phyloP scores from a whole-genome alignment of 2,797 vertebrate species.

The Euthynnus affinis region DNA sequence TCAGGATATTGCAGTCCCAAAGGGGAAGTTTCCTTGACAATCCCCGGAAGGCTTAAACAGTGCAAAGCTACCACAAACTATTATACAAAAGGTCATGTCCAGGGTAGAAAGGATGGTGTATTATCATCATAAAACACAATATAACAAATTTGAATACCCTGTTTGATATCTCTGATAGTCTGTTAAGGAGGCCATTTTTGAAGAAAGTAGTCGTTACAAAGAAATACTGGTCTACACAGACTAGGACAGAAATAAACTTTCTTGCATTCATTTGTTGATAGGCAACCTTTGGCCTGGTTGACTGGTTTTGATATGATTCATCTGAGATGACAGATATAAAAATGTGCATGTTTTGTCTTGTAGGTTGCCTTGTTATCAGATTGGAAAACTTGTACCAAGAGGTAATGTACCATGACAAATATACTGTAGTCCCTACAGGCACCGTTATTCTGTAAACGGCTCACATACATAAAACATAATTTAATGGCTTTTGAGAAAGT shows the following conservation, averaged over 20 bases:
- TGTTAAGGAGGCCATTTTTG: background rate
- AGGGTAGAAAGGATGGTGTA: background rate
- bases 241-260: background rate
- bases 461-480: constrained; percentile 31
- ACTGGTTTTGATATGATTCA: constrained; percentile 2
- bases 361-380: constrained; percentile 7
- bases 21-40: constrained; percentile 26
- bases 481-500: background rate
- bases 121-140: constrained; percentile 22
- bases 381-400: background rate
- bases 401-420: background rate
- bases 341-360: background rate
- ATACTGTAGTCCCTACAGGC: background rate
- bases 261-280: background rate
- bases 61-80: constrained; percentile 3
- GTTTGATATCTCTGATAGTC: background rate
- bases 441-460: constrained; percentile 8
- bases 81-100: background rate
- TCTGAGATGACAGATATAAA: background rate
- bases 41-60: constrained; percentile 22
- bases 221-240: background rate
- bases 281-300: background rate
- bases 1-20: constrained; percentile 38
- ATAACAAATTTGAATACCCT: background rate
- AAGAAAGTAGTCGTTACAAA: constrained; percentile 5